phyloP scores from a whole-genome alignment of 23 tunicate species.

The Clavelina lepadiformis region DNA sequence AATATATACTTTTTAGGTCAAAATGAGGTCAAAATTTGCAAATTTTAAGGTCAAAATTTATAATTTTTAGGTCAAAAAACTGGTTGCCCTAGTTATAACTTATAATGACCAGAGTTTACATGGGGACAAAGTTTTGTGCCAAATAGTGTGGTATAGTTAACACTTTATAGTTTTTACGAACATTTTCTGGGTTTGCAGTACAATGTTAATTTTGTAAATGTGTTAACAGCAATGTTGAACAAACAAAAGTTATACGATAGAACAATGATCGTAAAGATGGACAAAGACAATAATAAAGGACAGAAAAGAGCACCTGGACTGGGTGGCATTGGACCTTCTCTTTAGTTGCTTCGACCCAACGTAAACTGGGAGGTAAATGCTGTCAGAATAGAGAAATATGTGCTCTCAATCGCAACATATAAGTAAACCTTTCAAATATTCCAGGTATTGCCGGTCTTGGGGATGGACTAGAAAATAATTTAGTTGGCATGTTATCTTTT shows the following conservation, averaged over 20 bases:
- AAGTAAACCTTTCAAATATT: too few species aligned
- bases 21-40: too few species aligned
- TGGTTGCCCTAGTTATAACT: too few species aligned
- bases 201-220: background rate
- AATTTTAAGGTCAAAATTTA: too few species aligned
- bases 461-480: background rate
- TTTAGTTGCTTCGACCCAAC: too few species aligned
- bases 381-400: too few species aligned
- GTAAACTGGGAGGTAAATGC: too few species aligned
- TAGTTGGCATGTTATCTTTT: background rate
- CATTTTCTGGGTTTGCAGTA: background rate
- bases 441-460: too few species aligned
- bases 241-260: conserved; percentile 67
- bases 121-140: background rate
- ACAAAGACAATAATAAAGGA: conserved; percentile 44
- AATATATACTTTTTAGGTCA: too few species aligned
- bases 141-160: background rate
- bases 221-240: conserved; percentile 63
- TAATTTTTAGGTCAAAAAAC: too few species aligned
- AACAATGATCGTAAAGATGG: conserved; percentile 80
- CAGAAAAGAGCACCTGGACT: conserved; percentile 26
- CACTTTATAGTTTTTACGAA: background rate
- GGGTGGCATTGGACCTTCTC: conserved; percentile 70
- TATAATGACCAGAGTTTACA: background rate
- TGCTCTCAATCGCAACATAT: too few species aligned